Conservation (phyloP, 2,888 invertebrate species). For the Tholera decimalis region DNA sequence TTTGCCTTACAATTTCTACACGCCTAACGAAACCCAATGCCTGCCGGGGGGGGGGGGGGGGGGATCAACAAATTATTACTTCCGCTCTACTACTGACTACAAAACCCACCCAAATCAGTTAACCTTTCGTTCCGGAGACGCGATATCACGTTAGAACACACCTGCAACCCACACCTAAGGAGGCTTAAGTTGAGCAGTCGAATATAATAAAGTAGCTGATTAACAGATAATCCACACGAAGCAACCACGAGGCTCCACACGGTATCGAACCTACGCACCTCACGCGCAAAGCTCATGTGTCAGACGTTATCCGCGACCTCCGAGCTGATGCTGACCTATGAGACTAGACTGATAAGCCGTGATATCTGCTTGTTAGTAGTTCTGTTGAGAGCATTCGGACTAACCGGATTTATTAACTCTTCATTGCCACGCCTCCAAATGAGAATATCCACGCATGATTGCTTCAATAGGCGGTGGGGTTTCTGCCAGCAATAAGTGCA, state of each 20-base stretch:
- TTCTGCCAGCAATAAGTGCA: too few species aligned
- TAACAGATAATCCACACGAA: slow-evolving; percentile 25
- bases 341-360: slow-evolving; percentile 66
- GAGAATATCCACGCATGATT: background rate
- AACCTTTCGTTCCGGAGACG: too few species aligned
- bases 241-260: slow-evolving; percentile 31
- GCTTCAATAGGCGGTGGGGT: too few species aligned
- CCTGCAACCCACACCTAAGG: background rate
- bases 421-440: slow-evolving; percentile 24
- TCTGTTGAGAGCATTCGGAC: slow-evolving; percentile 22
- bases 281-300: slow-evolving; percentile 64
- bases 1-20: too few species aligned
- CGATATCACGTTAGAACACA: too few species aligned
- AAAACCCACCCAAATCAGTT: too few species aligned
- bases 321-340: slow-evolving; percentile 73
- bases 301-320: slow-evolving; percentile 59
- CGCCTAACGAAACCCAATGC: too few species aligned
- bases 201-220: slow-evolving; percentile 10
- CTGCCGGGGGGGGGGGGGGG: too few species aligned
- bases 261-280: slow-evolving; percentile 39
- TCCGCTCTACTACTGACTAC: too few species aligned
- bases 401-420: slow-evolving; percentile 31
- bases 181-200: slow-evolving; percentile 12
- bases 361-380: slow-evolving; percentile 39
- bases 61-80: too few species aligned